These are phyloP conservation scores for Mongoloraphidia duomilia DNA, from an alignment of 2,888 invertebrate genomes.

Conservation along the genomic window DNA sequence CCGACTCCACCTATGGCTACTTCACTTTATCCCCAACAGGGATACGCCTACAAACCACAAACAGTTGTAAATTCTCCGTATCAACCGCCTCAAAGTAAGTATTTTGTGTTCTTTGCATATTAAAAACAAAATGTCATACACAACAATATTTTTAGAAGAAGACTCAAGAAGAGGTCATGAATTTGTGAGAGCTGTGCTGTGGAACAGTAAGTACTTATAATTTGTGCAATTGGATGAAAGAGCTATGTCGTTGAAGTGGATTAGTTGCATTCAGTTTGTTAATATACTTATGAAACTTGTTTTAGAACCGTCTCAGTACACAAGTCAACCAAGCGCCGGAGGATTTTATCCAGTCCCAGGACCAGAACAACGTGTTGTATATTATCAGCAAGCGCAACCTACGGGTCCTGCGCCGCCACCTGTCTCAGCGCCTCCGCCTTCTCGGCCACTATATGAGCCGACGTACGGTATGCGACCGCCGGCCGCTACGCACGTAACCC, in stretches of 20 bases:
- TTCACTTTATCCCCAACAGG: constrained; percentile 34
- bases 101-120: constrained; percentile 15
- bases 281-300: constrained; percentile 2
- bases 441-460: neutral
- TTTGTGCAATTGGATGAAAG: neutral
- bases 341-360: constrained; percentile 36
- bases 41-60: constrained; percentile 39
- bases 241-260: neutral
- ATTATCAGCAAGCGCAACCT: constrained; percentile 22
- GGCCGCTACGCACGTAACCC: constrained; percentile 32
- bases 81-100: constrained; percentile 42
- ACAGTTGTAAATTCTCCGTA: constrained; percentile 35
- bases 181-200: constrained; percentile 65
- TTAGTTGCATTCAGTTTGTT: neutral
- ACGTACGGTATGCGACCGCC: neutral
- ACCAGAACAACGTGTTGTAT: constrained; percentile 31
- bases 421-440: neutral
- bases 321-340: constrained; percentile 30
- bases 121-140: neutral
- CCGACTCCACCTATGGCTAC: constrained; percentile 43
- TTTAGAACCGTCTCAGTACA: constrained; percentile 36
- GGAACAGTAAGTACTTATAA: constrained; percentile 58
- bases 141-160: constrained; percentile 33
- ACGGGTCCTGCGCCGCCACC: neutral
- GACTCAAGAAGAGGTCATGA: constrained; percentile 68